phyloP scores from a whole-genome alignment of 2,888 invertebrate genomes.

The Pseudococcus longispinus region DNA sequence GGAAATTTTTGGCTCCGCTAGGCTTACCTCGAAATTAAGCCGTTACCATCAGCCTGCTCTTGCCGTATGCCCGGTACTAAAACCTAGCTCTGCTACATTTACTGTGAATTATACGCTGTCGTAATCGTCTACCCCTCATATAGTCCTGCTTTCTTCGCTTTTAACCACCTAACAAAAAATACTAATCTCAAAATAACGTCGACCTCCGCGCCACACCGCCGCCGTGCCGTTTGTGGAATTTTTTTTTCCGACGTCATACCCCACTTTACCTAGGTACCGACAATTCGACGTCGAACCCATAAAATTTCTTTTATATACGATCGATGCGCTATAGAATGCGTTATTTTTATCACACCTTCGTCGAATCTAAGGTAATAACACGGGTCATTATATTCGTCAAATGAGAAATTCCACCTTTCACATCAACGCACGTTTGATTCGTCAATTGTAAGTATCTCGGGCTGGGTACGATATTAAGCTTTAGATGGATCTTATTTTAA shows the following conservation, averaged over 20 bases:
- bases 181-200: not conserved
- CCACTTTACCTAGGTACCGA: not conserved
- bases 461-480: no score
- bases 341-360: not conserved
- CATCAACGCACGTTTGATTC: not conserved
- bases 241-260: not conserved
- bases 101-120: not conserved
- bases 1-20: slow-evolving; percentile 9
- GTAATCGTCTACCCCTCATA: not conserved
- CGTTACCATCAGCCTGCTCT: not conserved
- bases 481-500: no score
- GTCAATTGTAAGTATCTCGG: not conserved
- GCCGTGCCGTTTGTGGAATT: not conserved
- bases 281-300: not conserved
- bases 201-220: no score
- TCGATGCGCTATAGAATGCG: not conserved
- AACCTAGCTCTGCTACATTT: not conserved
- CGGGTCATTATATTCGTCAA: not conserved
- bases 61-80: not conserved
- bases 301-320: not conserved
- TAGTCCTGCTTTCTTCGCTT: not conserved
- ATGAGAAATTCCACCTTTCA: not conserved
- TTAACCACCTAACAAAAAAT: not conserved
- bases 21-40: slow-evolving; percentile 1
- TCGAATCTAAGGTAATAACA: not conserved